Conservation (phyloP, 2,888 invertebrate genomes). For the Morpho deidamia region DNA sequence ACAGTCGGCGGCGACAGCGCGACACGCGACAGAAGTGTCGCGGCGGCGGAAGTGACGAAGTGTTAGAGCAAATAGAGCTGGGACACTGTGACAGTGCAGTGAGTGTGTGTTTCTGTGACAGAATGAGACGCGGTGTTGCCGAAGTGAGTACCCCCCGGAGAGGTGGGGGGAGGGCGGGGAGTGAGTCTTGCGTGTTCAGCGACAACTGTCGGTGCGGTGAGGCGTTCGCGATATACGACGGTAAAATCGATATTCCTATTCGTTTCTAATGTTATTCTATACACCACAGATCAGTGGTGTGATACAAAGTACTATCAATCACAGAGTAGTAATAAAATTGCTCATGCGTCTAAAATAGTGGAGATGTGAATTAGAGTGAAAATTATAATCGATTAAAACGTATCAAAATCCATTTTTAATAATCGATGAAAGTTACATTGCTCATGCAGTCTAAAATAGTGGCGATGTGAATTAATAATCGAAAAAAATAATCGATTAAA, state of each 20-base stretch:
- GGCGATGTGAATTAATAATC: too few species aligned
- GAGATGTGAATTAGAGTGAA: too few species aligned
- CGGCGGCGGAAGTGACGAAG: neutral
- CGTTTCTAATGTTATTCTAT: constrained; percentile 30
- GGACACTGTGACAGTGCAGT: constrained; percentile 8
- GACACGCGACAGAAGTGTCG: neutral
- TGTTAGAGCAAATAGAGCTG: neutral
- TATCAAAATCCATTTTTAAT: too few species aligned
- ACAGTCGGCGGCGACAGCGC: constrained; percentile 2
- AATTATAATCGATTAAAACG: too few species aligned
- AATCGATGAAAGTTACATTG: too few species aligned
- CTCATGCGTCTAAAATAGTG: too few species aligned
- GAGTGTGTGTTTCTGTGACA: constrained; percentile 20
- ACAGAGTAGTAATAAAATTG: too few species aligned
- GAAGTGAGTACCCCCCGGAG: constrained; percentile 19
- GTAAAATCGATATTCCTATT: constrained; percentile 46
- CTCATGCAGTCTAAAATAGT: too few species aligned
- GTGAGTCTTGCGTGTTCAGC: constrained; percentile 28
- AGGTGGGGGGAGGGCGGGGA: constrained; percentile 18
- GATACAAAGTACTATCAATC: neutral
- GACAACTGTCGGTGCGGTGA: constrained; percentile 32
- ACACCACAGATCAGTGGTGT: neutral
- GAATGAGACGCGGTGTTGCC: constrained; percentile 11
- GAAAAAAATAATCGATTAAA: too few species aligned
- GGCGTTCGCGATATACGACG: constrained; percentile 43